Evolutionary conservation across 2,797 vertebrate species (phyloP).

Genomic region (Acanthornis magna): DNA sequence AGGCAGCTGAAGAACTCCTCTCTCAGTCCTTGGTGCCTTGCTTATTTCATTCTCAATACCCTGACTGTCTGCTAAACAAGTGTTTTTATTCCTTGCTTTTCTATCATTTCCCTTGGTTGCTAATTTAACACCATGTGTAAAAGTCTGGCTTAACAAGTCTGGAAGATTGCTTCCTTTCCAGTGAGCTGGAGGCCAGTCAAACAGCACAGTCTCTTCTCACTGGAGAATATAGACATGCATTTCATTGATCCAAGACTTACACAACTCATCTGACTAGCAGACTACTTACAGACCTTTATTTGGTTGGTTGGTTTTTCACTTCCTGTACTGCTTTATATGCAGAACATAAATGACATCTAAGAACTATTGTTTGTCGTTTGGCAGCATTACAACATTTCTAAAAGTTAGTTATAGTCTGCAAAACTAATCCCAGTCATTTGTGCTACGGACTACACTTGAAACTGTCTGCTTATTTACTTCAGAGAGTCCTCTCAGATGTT

Average conservation of each 20-base stretch:
- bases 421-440: not conserved
- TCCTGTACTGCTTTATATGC: not conserved
- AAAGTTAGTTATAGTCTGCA: not conserved
- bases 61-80: not conserved
- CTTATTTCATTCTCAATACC: not conserved
- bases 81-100: not conserved
- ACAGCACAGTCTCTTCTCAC: not conserved
- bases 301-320: not conserved
- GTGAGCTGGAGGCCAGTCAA: not conserved
- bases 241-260: not conserved
- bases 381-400: not conserved
- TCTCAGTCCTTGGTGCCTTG: not conserved
- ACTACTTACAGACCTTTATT: not conserved
- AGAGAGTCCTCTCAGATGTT: not conserved
- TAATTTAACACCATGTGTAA: not conserved
- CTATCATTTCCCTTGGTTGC: not conserved
- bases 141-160: not conserved
- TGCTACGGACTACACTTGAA: not conserved
- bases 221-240: accelerated
- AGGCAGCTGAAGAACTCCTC: not conserved
- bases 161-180: not conserved
- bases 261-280: not conserved
- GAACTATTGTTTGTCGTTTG: not conserved
- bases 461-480: not conserved
- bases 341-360: not conserved